Evolutionary conservation across 2,888 invertebrate genomes (phyloP), one percentile per base, ranked within the genome.

Genomic region (Drosophila rubida): DNA sequence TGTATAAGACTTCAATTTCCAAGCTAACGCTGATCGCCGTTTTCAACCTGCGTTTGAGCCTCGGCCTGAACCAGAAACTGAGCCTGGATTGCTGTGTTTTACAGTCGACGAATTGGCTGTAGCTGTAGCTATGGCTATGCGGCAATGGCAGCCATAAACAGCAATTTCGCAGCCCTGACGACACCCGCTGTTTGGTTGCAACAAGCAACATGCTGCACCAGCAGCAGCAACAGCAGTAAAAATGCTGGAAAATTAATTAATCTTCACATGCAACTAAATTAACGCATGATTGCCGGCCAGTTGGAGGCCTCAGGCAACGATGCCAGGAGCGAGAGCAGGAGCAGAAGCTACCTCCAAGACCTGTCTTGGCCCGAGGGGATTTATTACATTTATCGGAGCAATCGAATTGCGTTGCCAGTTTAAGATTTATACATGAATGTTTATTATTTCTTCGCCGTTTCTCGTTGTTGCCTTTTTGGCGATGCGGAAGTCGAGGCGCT

Each of bases 211-310:
- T 48, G 32, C 39, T 27, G 25, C 54, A 49, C 39, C 39, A 22
- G 44, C 59, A 54, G 62, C 63, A 46, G 53, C 46, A 23, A 41
- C 27, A 30, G 75, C 60, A 62, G 84, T 83, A 88, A 88, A 85
- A 82, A 88, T 54, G 82, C 57, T 87, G 81, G 53, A 63, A 74
- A 85, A 85, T 89, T 89, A 89, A 85, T 85, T 85, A 85, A 89
- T 85, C 85, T 82, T 85, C 79, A 69, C 85, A 89, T 89, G 85
- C 89, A 85, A 87, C 85, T 89, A 89, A 85, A 85, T 85, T 85
- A 85, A 89, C 85, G 89, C 84, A 84, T 78, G 88, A 82, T 85
- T 85, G 82, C 87, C 61, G 78, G 61, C 62, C 71, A 49, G 57
- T 53, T 54, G 44, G 39, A 39, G 51, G 25, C 59, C 48, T 8